Evolutionary conservation across 2,113 vertebrate genomes (phyloP).

Genomic region (Epinephelus fuscoguttatus): DNA sequence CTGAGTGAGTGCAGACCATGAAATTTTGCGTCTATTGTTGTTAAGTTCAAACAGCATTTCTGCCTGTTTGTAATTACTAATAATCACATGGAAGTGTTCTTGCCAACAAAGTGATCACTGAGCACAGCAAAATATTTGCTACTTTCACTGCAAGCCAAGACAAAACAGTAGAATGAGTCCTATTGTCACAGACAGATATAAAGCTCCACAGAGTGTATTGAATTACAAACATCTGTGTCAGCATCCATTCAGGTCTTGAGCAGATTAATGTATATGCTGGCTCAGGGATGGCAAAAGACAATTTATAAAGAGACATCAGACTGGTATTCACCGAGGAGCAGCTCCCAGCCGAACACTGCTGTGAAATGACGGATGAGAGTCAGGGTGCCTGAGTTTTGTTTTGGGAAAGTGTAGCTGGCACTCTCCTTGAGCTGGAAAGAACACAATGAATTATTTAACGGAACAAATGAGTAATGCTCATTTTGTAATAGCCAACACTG

Average conservation of each 20-base stretch:
- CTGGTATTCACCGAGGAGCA: constrained; percentile 22
- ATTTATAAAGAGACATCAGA: constrained; percentile 33
- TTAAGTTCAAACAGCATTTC: constrained; percentile 28
- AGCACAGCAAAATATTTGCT: not conserved
- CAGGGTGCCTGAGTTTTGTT: not conserved
- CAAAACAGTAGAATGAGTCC: not conserved
- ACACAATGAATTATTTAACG: constrained; percentile 16
- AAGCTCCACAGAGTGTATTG: not conserved
- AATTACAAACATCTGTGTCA: constrained; percentile 20
- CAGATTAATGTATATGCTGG: constrained; percentile 20
- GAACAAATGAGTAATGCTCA: constrained; percentile 19
- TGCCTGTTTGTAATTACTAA: constrained; percentile 28
- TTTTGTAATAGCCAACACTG: not conserved
- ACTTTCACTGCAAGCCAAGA: constrained; percentile 14
- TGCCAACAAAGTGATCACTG: constrained; percentile 26
- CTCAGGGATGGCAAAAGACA: not conserved
- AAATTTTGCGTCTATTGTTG: constrained; percentile 21
- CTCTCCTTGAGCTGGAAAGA: not conserved
- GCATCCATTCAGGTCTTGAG: constrained; percentile 9
- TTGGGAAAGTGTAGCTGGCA: constrained; percentile 18
- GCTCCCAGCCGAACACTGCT: constrained; percentile 11
- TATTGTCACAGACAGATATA: constrained; percentile 5
- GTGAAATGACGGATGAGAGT: constrained; percentile 12
- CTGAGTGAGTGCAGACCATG: constrained; percentile 11
- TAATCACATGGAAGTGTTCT: constrained; percentile 10